phyloP scores from a whole-genome alignment of 1,140 invertebrate genomes.

The Eulimnadia texana region DNA sequence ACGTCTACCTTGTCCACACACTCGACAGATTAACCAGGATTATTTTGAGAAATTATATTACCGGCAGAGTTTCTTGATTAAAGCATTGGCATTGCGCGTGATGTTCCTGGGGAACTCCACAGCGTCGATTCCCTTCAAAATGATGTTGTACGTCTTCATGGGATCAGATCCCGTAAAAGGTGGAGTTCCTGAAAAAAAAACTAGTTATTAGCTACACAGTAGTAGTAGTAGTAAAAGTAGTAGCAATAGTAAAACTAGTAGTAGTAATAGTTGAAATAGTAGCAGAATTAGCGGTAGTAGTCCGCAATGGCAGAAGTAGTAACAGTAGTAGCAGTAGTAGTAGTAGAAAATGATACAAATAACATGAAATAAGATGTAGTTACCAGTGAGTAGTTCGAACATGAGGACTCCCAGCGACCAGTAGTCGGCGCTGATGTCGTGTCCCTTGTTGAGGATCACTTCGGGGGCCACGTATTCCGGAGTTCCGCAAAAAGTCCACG shows the following conservation, averaged over 20 bases:
- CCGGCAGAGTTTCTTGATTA: slow-evolving; percentile 95
- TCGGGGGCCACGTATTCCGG: slow-evolving; percentile 96
- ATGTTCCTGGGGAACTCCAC: slow-evolving; percentile 91
- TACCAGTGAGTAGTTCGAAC: slow-evolving; percentile 64
- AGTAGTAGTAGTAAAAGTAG: too few species aligned
- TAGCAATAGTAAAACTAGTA: too few species aligned
- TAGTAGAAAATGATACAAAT: too few species aligned
- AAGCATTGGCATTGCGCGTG: slow-evolving; percentile 73
- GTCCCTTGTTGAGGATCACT: slow-evolving; percentile 91
- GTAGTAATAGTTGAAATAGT: too few species aligned
- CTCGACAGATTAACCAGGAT: too few species aligned
- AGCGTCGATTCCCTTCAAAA: slow-evolving; percentile 95
- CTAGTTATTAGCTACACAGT: neutral
- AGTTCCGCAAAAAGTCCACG: slow-evolving; percentile 95
- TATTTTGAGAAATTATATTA: too few species aligned
- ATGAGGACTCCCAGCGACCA: slow-evolving; percentile 96
- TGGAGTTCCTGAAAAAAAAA: slow-evolving; percentile 45
- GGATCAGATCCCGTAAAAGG: slow-evolving; percentile 93
- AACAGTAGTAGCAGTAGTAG: too few species aligned
- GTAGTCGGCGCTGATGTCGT: slow-evolving; percentile 95
- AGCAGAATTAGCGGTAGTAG: too few species aligned
- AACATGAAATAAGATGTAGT: neutral
- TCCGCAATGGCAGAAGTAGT: too few species aligned
- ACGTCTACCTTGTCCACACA: too few species aligned
- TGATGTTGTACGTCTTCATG: slow-evolving; percentile 99